Conservation (phyloP, 2,797 vertebrate species). For the Pangasius djambal region DNA sequence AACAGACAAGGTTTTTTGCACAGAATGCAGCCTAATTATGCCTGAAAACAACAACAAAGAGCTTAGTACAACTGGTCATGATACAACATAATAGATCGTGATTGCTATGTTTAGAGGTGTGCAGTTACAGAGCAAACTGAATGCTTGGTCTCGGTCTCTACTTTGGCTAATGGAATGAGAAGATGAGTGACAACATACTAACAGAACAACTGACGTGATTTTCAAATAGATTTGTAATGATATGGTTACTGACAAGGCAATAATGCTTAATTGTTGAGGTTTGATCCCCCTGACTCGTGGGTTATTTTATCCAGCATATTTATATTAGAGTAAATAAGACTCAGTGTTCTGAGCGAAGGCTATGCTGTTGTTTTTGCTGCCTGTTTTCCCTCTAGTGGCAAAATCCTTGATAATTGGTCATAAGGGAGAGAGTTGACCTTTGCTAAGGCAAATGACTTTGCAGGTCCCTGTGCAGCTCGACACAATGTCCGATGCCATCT, state of each 20-base stretch:
- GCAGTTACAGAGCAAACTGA: conserved; percentile 53
- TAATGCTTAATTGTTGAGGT: conserved; percentile 25
- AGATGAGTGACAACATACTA: conserved; percentile 32
- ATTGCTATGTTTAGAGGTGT: conserved; percentile 67
- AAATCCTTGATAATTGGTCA: conserved; percentile 83
- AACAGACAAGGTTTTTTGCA: not conserved
- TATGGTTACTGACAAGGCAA: conserved; percentile 34
- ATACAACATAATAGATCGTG: conserved; percentile 63
- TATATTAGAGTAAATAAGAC: conserved; percentile 42
- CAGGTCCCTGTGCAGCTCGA: conserved; percentile 67
- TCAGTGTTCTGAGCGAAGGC: conserved; percentile 63
- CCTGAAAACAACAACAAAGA: not conserved
- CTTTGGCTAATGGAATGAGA: not conserved
- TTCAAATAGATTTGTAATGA: conserved; percentile 46
- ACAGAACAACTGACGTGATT: not conserved
- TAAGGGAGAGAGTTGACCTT: conserved; percentile 74
- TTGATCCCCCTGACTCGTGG: conserved; percentile 8
- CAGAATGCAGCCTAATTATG: not conserved
- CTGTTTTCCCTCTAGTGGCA: conserved; percentile 66
- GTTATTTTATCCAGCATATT: conserved; percentile 28
- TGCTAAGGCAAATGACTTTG: conserved; percentile 70
- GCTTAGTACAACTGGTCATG: conserved; percentile 47
- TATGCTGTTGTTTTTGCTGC: conserved; percentile 46
- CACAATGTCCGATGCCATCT: conserved; percentile 75
- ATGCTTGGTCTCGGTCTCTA: not conserved